Evolutionary conservation across 1,140 invertebrate genomes (phyloP), one percentile per base, ranked within the genome.

Genomic region (Drosophila pseudoobscura): DNA sequence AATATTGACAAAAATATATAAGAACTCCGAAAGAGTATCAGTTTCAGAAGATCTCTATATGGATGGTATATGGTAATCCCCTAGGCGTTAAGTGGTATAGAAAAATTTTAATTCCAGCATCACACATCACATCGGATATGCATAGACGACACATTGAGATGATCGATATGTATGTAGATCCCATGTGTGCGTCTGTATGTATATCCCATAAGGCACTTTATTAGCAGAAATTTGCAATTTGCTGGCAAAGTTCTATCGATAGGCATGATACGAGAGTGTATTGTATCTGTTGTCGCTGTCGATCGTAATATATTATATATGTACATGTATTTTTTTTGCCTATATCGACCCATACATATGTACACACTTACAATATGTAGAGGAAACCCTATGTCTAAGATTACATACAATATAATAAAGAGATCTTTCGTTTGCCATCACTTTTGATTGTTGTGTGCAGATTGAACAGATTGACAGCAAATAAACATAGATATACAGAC

Each of bases 371-470:
- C 20, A 20, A 20, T 20, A 55, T 44, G 11, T 31, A 45, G 15
- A 46, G 15, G 41, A 51, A 49, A 44, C 22, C 24, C 13, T 64
- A 65, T 26, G 24, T 49, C 26, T 69, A 69, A 69, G 63, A 57
- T n/a, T 13, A 39, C 35, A 39, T 39, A 39, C 11, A 39, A 26
- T 17, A 75, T 63, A 53, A 46, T 63, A 56, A 46, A 44, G 24
- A 66, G 66, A 49, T 53, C 29, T 63, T 49, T 63, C 50, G 53
- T 70, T 73, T 51, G 52, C 26, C 46, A 62, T 44, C 39, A 57
- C 46, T 55, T 65, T 80, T 55, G 31, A 80, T 80, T 75, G 77
- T 80, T 80, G 78, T 80, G 72, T 74, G 76, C 62, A 60, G 17
- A 17, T 44, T 43, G 60, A 74, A 51, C 50, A 8, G 64, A 54